Base-by-base conservation (phyloP, 2,888 invertebrate genomes). In the Keiferia lycopersicella region DNA sequence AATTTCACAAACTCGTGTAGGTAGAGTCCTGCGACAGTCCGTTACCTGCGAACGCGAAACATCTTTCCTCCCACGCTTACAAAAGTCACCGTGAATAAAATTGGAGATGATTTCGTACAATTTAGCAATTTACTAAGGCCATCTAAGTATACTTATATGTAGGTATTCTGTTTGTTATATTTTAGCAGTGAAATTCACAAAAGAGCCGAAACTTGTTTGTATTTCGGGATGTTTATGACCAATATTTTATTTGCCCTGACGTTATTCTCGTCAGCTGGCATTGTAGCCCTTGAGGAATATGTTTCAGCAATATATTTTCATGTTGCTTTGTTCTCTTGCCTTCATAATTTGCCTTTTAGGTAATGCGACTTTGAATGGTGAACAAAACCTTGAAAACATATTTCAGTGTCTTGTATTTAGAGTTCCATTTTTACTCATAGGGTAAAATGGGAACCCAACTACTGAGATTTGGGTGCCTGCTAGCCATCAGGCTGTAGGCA, bases 231-330 rank as follows among this genome's bases (percentile, higher is more conserved):
- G 38, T 64, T 34, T 60, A 64, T 64, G 60, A 53, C 60, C 60
- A 61, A 64, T 64, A 64, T 64, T 64, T 64, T 61, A 57, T 58
- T 57, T 63, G 18, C 60, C 38, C 41, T 61, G 53, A 60, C 53
- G 34, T 51, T 60, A 60, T 64, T 60, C 64, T 50, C 64, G 60
- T 53, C 64, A 64, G 63, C 57, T 60, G 50, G 59, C 48, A 60
- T 53, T 41, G 60, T 64, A 26, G 45, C 50, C 64, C 62, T 62
- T 62, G 39, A 59, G 59, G 51, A 62, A 65, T 59, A 65, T 59
- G 62, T 51, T 59, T 41, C 60, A 60, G 59, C 59, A 8, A 59
- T 65, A 65, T 59, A 62, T 65, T 59, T 16, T 65, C 26, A 62
- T 65, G 58, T 26, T 12, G 51, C 59, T 64, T 64, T 64, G 39